Conservation (phyloP, 1,140 invertebrate species). For the Drosophila mauritiana region DNA sequence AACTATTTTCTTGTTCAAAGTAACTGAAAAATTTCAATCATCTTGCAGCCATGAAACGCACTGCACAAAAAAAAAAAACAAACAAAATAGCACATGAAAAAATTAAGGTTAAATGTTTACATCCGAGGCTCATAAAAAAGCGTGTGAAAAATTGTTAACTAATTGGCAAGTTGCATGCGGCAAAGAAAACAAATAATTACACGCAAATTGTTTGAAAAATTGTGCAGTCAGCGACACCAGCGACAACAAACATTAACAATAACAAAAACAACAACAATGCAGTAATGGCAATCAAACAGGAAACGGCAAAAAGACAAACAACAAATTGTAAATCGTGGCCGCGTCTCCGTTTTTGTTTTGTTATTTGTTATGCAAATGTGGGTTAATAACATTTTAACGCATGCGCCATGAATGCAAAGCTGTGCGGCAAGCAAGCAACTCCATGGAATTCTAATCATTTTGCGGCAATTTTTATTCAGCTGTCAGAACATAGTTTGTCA, state of each 20-base stretch:
- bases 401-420: constrained; percentile 71
- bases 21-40: background rate
- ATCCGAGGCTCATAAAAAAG: constrained; percentile 76
- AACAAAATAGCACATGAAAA: constrained; percentile 16
- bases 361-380: constrained; percentile 75
- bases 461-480: background rate
- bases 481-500: constrained; percentile 31
- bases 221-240: constrained; percentile 46
- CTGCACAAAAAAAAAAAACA: background rate
- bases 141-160: constrained; percentile 77
- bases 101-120: constrained; percentile 79
- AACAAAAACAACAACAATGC: constrained; percentile 32
- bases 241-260: constrained; percentile 20
- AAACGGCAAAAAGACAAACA: constrained; percentile 64
- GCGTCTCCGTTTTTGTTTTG: constrained; percentile 16
- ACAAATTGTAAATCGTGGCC: constrained; percentile 60
- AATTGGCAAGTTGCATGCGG: constrained; percentile 69
- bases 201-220: constrained; percentile 69
- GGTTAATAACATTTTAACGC: constrained; percentile 79
- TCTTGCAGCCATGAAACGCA: background rate
- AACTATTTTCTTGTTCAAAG: background rate
- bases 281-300: constrained; percentile 67
- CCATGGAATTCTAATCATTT: constrained; percentile 43
- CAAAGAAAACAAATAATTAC: constrained; percentile 67
- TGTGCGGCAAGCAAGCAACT: constrained; percentile 8